Percentiles rank a stretch among this genome's conserved stretches.
Evolutionary conservation across 2,797 vertebrate genomes (phyloP).

Genomic region (Tarsius wallacei): DNA sequence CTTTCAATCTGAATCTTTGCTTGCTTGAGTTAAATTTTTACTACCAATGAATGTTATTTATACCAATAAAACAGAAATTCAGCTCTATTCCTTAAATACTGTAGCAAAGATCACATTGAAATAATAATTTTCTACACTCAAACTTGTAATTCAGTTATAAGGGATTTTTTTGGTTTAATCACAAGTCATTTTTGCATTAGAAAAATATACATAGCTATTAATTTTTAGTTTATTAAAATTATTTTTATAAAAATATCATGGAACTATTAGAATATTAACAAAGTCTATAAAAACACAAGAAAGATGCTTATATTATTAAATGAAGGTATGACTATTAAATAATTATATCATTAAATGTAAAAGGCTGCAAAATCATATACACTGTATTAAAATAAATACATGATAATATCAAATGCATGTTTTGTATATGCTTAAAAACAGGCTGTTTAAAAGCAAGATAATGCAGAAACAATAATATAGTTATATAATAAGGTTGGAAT

Average conservation of each 20-base stretch:
- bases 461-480: neutral
- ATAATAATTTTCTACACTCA: slow-evolving; percentile 4
- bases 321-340: neutral
- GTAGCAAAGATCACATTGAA: neutral
- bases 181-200: slow-evolving; percentile 18
- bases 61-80: neutral
- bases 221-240: slow-evolving; percentile 39
- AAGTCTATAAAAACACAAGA: neutral
- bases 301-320: slow-evolving; percentile 5
- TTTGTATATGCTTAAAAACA: slow-evolving; percentile 13
- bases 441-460: neutral
- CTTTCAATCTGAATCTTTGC: neutral
- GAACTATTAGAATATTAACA: slow-evolving; percentile 7
- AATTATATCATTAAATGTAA: neutral
- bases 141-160: neutral
- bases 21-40: slow-evolving; percentile 5
- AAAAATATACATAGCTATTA: neutral
- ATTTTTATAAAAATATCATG: neutral
- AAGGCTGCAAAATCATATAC: neutral
- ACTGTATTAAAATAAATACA: slow-evolving; percentile 22
- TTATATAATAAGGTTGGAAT: neutral
- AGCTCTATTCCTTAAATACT: neutral
- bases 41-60: slow-evolving; percentile 43
- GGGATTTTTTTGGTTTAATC: neutral
- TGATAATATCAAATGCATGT: neutral